phyloP scores from a whole-genome alignment of 1,140 invertebrate species.

The Drosophila neocordata region DNA sequence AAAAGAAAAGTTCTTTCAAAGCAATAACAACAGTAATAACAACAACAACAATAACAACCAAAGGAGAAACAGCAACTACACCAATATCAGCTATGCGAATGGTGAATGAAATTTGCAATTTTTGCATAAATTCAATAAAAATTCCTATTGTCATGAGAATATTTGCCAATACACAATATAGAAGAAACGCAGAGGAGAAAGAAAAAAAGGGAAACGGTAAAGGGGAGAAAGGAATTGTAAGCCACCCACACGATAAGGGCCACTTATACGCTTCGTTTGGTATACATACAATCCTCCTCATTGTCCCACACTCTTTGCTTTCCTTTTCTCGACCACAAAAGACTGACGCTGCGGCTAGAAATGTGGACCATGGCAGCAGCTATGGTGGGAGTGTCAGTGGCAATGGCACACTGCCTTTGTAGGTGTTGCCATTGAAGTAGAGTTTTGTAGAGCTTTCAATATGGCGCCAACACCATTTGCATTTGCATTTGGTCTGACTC shows the following conservation, averaged over 20 bases:
- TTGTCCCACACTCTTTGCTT: background rate
- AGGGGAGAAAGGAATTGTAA: background rate
- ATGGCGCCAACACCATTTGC: conserved; percentile 79
- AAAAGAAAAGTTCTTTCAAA: background rate
- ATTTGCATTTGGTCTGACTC: conserved; percentile 45
- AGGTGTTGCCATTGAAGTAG: conserved; percentile 15
- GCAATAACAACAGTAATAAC: conserved; percentile 2
- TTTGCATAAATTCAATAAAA: conserved; percentile 81
- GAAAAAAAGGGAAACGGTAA: background rate
- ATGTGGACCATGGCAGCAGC: conserved; percentile 39
- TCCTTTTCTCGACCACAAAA: conserved; percentile 51
- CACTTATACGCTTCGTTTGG: conserved; percentile 78
- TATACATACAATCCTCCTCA: conserved; percentile 16
- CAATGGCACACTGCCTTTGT: background rate
- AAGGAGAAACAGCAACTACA: conserved; percentile 23
- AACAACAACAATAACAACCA: conserved; percentile 15
- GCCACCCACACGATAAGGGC: conserved; percentile 61
- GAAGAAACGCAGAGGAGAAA: background rate
- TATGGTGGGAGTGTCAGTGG: background rate
- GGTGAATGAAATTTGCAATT: conserved; percentile 76
- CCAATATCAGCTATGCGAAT: conserved; percentile 39
- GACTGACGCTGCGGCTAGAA: conserved; percentile 65
- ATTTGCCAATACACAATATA: conserved; percentile 79
- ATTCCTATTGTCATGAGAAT: conserved; percentile 81
- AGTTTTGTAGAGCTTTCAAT: conserved; percentile 68